A percentile compares a stretch with the other conserved stretches of the same genome.
These are phyloP conservation scores for Eurosta solidaginis DNA, from an alignment of 1,140 invertebrate species.

Conservation along the genomic window DNA sequence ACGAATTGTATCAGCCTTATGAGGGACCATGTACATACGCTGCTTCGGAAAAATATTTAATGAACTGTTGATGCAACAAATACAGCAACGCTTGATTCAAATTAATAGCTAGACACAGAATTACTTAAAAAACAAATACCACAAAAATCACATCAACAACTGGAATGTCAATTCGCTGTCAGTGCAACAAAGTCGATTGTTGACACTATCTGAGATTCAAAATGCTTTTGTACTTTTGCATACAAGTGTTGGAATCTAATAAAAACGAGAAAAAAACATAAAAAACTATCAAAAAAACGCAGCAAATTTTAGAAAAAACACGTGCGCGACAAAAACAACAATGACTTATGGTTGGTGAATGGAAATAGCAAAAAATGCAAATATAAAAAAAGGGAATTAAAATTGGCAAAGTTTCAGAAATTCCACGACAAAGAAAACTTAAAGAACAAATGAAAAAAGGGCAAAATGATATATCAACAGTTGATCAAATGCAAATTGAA, in stretches of 20 bases:
- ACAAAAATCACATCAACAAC: neutral
- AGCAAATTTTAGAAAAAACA: neutral
- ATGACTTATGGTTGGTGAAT: neutral
- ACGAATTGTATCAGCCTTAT: too few species aligned
- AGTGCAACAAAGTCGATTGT: neutral
- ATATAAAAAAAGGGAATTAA: neutral
- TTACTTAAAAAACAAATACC: too few species aligned
- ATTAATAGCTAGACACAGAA: too few species aligned
- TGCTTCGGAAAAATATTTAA: too few species aligned
- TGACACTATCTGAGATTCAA: neutral
- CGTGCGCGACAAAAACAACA: neutral
- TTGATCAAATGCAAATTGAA: neutral
- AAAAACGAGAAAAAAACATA: neutral
- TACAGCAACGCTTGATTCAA: too few species aligned
- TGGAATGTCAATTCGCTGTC: neutral
- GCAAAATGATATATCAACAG: neutral
- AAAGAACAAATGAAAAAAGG: neutral
- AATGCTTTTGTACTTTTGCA: neutral
- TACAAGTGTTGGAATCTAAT: neutral
- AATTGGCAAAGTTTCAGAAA: constrained; percentile 5
- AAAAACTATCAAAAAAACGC: neutral
- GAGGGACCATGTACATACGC: too few species aligned
- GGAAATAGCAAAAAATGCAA: neutral
- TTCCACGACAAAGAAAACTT: neutral
- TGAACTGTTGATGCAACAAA: too few species aligned